Evolutionary conservation across 2,888 invertebrate species (phyloP), one percentile per base, ranked within the genome.

Genomic region (Zygogramma bicolorata): DNA sequence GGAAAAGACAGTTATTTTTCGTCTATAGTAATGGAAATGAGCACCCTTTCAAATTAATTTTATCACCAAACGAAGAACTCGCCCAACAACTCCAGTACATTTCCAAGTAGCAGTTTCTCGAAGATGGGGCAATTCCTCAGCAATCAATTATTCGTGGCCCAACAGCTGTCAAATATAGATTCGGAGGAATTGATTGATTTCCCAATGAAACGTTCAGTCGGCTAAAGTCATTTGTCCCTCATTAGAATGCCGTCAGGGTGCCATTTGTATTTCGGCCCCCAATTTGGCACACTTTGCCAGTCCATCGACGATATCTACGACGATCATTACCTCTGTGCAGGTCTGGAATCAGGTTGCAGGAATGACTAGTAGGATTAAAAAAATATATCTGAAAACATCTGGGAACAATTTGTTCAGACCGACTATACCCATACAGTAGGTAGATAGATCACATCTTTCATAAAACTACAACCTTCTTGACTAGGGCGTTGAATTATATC

Each of bases 141-240:
- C n/a, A 40, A 69, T 69, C 57, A 69, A 69, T 63, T 69, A 69
- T 62, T 57, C 49, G 57, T 38, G 57, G 68, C 61, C 57, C 38
- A 38, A 46, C 31, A 46, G 31, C 65, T 59, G 59, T 70, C 69
- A 59, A 60, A 53, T 58, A 63, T 53, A 38, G 58, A 70, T 57
- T 31, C 18, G 57, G 49, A 20, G 61, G 34, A 38, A 61, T 58
- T 42, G 71, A 73, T 67, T 65, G 63, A 70, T 70, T 49, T 59
- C 53, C 42, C 70, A 63, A 73, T 63, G 70, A 61, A 73, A 68
- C 46, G 42, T 66, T 73, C 67, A 62, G 73, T 73, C 69, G 71
- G 73, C 70, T 73, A 67, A 38, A 75, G 71, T 71, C 75, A 75
- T 75, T 75, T 73, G 75, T 75, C 67, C 67, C 67, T 75, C 75